These are phyloP conservation scores for Drosophila ercepeae DNA, from an alignment of 1,140 invertebrate species.

Conservation along the genomic window DNA sequence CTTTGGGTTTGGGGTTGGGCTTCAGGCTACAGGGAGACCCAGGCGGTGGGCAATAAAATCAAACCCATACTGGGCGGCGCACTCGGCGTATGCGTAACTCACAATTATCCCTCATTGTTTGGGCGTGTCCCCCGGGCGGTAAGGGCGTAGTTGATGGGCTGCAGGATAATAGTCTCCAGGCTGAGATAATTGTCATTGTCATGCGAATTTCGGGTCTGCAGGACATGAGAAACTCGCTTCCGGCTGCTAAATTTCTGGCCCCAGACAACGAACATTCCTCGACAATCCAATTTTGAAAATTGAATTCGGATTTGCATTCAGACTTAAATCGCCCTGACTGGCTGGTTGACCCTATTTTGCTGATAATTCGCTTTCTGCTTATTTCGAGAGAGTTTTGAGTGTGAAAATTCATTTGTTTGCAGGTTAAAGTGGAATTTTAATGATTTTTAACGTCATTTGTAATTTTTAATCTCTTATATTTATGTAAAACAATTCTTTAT, in stretches of 20 bases:
- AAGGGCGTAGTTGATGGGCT: background rate
- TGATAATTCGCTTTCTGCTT: conserved; percentile 37
- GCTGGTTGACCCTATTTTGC: conserved; percentile 15
- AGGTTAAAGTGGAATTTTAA: too few relatives aligned
- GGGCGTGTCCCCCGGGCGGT: conserved; percentile 44
- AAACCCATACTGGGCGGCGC: conserved; percentile 51
- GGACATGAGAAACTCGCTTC: conserved; percentile 25
- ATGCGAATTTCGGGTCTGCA: conserved; percentile 39
- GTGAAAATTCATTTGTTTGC: conserved; percentile 14
- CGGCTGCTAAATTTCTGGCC: conserved; percentile 17
- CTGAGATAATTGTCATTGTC: conserved; percentile 74
- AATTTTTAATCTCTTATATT: too few relatives aligned
- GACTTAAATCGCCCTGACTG: background rate
- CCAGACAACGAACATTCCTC: conserved; percentile 10
- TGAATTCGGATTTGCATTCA: conserved; percentile 18
- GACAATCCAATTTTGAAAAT: conserved; percentile 50
- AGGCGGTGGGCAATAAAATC: conserved; percentile 62
- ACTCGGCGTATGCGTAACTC: conserved; percentile 76
- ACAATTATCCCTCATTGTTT: conserved; percentile 75
- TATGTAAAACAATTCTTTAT: too few relatives aligned
- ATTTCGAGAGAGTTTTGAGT: conserved; percentile 22
- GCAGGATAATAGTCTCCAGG: conserved; percentile 46
- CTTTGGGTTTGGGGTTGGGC: conserved; percentile 34
- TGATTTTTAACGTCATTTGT: too few relatives aligned
- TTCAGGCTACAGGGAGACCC: too few relatives aligned